Evolutionary conservation across 2,113 vertebrate genomes (phyloP).

Genomic region (Potamarius usumacintae): DNA sequence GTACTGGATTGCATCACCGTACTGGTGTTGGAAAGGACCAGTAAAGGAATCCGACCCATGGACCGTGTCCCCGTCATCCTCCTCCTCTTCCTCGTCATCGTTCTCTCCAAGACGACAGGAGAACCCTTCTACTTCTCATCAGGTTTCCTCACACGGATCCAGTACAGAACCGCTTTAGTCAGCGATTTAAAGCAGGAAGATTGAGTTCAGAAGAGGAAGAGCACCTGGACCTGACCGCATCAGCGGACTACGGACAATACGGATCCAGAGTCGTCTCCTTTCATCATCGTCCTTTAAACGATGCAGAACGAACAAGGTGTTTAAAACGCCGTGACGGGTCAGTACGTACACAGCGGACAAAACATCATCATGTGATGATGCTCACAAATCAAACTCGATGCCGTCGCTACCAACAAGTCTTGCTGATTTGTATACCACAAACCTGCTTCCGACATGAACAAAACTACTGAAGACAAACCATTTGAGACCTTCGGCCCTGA

Average conservation of each 20-base stretch:
- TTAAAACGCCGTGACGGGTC: background rate
- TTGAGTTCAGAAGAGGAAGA: background rate
- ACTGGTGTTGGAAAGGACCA: background rate
- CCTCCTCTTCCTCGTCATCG: background rate
- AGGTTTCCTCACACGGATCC: background rate
- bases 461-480: no score
- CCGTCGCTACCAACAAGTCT: no score
- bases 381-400: no score
- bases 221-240: no score
- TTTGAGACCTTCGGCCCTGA: background rate
- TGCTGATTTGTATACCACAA: no score
- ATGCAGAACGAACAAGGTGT: background rate
- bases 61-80: background rate
- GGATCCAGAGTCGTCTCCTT: no score
- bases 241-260: no score
- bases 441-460: no score
- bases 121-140: background rate
- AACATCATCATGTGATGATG: background rate
- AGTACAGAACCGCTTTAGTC: no score
- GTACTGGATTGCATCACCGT: conserved; percentile 26
- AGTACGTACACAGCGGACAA: background rate
- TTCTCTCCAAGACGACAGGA: background rate
- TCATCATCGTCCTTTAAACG: background rate
- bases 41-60: background rate
- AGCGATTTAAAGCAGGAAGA: background rate